Percentiles rank a stretch among this genome's conserved stretches.
phyloP scores from a whole-genome alignment of 2,113 vertebrate genomes.

The Oxyura jamaicensis region DNA sequence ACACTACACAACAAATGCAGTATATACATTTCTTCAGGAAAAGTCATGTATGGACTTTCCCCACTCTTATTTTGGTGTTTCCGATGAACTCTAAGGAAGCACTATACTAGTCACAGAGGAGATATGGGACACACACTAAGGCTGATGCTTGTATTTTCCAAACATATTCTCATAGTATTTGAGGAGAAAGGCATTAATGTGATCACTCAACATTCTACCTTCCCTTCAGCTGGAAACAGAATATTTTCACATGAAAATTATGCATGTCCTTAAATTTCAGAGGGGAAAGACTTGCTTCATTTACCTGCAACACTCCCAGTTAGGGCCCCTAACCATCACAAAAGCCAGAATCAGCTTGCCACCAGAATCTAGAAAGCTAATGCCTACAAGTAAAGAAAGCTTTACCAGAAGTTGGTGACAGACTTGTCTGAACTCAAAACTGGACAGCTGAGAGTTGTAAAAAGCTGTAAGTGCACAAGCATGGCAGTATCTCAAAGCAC shows the following conservation, averaged over 20 bases:
- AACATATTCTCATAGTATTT: background rate
- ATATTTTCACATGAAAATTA: background rate
- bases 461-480: fast-evolving
- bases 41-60: background rate
- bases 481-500: background rate
- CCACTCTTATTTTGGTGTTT: background rate
- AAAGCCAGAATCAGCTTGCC: background rate
- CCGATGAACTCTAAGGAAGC: background rate
- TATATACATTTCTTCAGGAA: background rate
- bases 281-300: background rate
- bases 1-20: background rate
- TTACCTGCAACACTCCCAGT: background rate
- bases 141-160: background rate
- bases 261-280: background rate
- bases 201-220: background rate
- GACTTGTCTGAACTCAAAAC: background rate
- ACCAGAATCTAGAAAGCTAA: background rate
- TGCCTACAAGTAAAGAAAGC: background rate
- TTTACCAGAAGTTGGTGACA: background rate
- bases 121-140: background rate
- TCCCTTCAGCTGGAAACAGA: background rate
- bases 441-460: background rate
- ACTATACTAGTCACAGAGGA: background rate
- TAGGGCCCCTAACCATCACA: background rate
- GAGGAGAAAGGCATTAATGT: background rate